A percentile compares a stretch with the other conserved stretches of the same genome.
Evolutionary conservation across 1,140 invertebrate species (phyloP).

Genomic region (Ectropis grisescens): DNA sequence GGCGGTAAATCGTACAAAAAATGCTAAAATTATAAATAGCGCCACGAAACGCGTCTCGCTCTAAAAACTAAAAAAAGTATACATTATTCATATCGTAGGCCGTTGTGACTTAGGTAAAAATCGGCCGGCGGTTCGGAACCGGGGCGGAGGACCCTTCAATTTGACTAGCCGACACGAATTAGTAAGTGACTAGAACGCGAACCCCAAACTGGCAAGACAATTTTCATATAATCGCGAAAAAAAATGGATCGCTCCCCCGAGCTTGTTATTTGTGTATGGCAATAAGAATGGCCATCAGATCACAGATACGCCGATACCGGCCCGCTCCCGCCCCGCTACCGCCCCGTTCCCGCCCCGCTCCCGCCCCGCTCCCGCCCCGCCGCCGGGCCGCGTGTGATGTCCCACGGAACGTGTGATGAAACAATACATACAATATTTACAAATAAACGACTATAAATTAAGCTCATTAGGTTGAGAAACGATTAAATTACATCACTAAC

Average conservation of each 20-base stretch:
- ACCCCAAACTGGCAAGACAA: constrained; percentile 59
- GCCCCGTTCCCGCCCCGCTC: background rate
- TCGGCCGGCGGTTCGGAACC: too few relatives aligned
- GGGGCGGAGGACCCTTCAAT: constrained; percentile 16
- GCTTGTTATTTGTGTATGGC: constrained; percentile 12
- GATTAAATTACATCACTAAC: constrained; percentile 42
- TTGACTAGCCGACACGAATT: constrained; percentile 64
- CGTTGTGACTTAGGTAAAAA: constrained; percentile 57
- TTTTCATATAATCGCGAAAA: constrained; percentile 11
- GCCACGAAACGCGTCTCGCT: constrained; percentile 21
- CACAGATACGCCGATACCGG: constrained; percentile 18
- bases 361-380: background rate
- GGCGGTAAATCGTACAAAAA: constrained; percentile 33
- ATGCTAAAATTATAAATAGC: constrained; percentile 52
- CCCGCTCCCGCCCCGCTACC: background rate
- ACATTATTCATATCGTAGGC: constrained; percentile 47
- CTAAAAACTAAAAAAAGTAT: constrained; percentile 30
- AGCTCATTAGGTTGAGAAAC: constrained; percentile 49
- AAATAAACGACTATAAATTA: constrained; percentile 59
- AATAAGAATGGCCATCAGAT: constrained; percentile 13
- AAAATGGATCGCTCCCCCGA: constrained; percentile 6
- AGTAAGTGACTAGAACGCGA: constrained; percentile 64
- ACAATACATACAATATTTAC: constrained; percentile 63
- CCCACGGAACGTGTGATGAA: constrained; percentile 9
- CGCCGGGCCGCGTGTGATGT: constrained; percentile 21